Conservation (phyloP, 2,888 invertebrate species). For the Julus scanicus region DNA sequence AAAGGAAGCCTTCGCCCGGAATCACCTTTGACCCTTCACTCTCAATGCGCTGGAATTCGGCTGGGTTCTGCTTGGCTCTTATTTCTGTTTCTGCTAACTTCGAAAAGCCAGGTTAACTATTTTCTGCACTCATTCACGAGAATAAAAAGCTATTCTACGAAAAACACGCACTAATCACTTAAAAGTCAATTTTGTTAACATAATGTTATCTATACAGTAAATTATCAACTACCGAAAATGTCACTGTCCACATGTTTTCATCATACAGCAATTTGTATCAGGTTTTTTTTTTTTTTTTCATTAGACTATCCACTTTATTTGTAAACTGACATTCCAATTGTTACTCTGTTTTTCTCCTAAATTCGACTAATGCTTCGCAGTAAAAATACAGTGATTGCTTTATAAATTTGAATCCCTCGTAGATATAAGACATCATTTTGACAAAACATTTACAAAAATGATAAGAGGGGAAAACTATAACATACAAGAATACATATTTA, state of each 20-base stretch:
- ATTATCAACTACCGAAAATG: no score
- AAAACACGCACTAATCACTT: no score
- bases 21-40: not conserved
- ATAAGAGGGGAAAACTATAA: not conserved
- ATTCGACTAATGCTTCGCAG: no score
- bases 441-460: not conserved
- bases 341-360: no score
- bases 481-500: slow-evolving; percentile 6
- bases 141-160: not conserved
- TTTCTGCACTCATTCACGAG: not conserved
- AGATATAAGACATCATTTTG: not conserved
- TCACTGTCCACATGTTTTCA: no score
- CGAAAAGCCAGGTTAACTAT: not conserved
- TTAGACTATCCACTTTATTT: no score
- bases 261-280: no score
- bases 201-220: no score
- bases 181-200: not conserved
- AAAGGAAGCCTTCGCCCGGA: slow-evolving; percentile 31
- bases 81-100: not conserved
- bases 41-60: not conserved
- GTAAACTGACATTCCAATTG: no score
- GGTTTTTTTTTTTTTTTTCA: no score
- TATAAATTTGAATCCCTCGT: not conserved
- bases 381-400: not conserved
- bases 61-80: not conserved